Evolutionary conservation across 1,140 invertebrate genomes (phyloP).

Genomic region (Daktulosphaira vitifoliae): DNA sequence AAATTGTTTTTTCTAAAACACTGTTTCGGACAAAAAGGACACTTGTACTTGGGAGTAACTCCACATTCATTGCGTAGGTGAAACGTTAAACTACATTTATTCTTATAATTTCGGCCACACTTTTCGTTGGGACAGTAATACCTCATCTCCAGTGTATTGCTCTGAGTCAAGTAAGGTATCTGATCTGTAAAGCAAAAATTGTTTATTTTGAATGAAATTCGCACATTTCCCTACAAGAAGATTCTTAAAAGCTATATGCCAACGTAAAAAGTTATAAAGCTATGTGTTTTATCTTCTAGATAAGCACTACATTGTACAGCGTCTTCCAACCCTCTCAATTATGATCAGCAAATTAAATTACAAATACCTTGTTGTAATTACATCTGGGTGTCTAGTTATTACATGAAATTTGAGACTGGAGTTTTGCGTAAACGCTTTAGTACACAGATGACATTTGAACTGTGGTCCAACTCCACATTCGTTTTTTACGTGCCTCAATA

Average conservation of each 20-base stretch:
- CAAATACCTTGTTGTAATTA: no score
- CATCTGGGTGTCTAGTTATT: conserved; percentile 39
- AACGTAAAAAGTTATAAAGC: no score
- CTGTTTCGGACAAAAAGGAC: conserved; percentile 43
- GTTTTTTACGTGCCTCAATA: conserved; percentile 37
- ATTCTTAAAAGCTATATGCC: no score
- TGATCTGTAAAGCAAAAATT: no score
- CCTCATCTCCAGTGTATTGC: no score
- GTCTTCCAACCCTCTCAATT: no score
- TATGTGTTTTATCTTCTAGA: no score
- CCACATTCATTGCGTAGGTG: conserved; percentile 47
- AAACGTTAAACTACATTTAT: conserved; percentile 44
- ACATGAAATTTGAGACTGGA: conserved; percentile 40
- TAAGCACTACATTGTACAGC: no score
- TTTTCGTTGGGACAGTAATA: conserved; percentile 17
- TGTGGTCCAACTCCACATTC: conserved; percentile 41
- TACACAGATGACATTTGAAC: conserved; percentile 32
- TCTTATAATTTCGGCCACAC: conserved; percentile 35
- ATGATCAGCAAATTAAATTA: no score
- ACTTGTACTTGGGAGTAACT: conserved; percentile 44
- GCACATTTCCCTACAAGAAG: no score
- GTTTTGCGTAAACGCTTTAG: conserved; percentile 43
- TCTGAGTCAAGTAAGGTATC: no score
- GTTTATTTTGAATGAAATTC: no score
- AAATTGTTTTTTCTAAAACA: background rate